These are phyloP conservation scores for Bos taurus DNA, from an alignment of 2,113 vertebrate species.

Conservation along the genomic window DNA sequence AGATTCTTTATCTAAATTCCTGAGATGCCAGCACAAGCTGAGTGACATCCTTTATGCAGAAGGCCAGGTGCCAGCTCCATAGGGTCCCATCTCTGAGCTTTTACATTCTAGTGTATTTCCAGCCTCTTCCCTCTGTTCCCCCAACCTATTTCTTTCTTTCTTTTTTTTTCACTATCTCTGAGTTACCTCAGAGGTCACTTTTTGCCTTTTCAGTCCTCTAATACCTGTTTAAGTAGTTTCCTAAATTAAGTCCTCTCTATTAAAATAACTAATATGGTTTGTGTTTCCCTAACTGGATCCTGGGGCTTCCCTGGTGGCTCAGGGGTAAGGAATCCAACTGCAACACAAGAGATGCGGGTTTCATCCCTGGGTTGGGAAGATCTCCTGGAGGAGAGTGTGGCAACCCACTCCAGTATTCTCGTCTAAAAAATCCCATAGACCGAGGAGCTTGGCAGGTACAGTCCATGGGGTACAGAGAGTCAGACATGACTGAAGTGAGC, in stretches of 20 bases:
- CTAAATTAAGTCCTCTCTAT: not conserved
- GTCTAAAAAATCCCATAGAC: not conserved
- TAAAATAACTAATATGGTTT: not conserved
- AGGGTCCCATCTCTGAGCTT: not conserved
- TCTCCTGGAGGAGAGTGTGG: not conserved
- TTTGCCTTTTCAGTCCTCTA: not conserved
- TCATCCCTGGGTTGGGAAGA: not conserved
- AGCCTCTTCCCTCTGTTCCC: not conserved
- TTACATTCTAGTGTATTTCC: not conserved
- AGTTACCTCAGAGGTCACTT: not conserved
- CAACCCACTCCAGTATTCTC: not conserved
- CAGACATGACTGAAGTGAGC: not conserved
- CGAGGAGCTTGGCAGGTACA: too few relatives aligned
- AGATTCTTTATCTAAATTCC: not conserved
- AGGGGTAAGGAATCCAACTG: not conserved
- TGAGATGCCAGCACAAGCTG: not conserved
- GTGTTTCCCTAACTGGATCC: not conserved
- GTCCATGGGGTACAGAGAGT: not conserved
- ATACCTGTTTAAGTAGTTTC: not conserved
- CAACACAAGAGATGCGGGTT: not conserved
- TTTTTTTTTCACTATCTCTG: not conserved
- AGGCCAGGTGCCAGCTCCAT: not conserved
- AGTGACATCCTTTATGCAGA: not conserved
- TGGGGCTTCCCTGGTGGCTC: not conserved
- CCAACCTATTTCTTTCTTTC: not conserved